phyloP scores from a whole-genome alignment of 2,797 vertebrate species.

The Characodon lateralis region DNA sequence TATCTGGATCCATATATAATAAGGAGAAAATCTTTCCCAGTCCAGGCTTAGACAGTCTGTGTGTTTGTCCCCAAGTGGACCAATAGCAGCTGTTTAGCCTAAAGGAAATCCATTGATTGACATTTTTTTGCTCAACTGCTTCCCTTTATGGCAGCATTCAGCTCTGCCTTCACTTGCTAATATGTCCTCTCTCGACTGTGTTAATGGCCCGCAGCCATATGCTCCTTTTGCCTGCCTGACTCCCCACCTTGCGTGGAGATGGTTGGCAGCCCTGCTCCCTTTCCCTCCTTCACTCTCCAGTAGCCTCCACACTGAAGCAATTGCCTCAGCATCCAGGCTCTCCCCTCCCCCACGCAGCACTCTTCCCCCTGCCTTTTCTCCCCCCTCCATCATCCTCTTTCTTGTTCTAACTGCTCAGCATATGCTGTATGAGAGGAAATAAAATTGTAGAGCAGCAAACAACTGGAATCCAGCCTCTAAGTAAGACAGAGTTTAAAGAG shows the following conservation, averaged over 20 bases:
- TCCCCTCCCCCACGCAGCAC: constrained; percentile 72
- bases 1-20: constrained; percentile 22
- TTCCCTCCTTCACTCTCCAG: constrained; percentile 55
- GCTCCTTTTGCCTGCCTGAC: constrained; percentile 65
- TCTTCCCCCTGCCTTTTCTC: constrained; percentile 57
- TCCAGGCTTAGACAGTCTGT: constrained; percentile 17
- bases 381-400: constrained; percentile 56
- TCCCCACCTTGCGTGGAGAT: constrained; percentile 70
- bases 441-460: constrained; percentile 46
- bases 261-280: constrained; percentile 67
- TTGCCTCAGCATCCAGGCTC: constrained; percentile 66
- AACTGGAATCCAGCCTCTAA: constrained; percentile 53
- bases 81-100: constrained; percentile 39
- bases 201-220: constrained; percentile 71
- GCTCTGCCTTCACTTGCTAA: constrained; percentile 56
- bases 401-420: constrained; percentile 48
- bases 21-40: constrained; percentile 29
- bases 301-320: constrained; percentile 65
- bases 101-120: constrained; percentile 62
- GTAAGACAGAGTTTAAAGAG: constrained; percentile 45
- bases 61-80: constrained; percentile 26
- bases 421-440: constrained; percentile 40
- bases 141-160: constrained; percentile 54
- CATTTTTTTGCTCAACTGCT: constrained; percentile 57
- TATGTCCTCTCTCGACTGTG: constrained; percentile 59